Evolutionary conservation across 2,113 vertebrate genomes (phyloP).

Genomic region (Lontra canadensis): DNA sequence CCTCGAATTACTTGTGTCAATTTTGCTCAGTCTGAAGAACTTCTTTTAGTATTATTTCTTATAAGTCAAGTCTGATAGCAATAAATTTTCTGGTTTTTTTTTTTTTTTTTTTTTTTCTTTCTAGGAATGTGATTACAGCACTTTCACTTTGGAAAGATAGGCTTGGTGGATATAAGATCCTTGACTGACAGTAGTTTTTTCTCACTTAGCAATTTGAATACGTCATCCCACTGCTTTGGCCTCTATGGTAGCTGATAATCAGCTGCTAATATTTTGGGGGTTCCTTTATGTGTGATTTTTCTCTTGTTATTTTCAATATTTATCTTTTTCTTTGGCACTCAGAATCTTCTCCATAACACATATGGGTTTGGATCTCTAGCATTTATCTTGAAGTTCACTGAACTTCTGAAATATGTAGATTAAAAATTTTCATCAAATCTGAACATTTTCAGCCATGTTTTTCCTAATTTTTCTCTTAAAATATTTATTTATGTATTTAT

Average conservation of each 20-base stretch:
- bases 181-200: not conserved
- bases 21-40: not conserved
- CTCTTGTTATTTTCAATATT: not conserved
- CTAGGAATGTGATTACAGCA: not conserved
- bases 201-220: not conserved
- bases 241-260: not conserved
- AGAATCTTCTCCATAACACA: not conserved
- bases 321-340: not conserved
- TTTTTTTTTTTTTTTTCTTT: not conserved
- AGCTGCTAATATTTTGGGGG: not conserved
- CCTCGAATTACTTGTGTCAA: not conserved
- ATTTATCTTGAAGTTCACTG: not conserved
- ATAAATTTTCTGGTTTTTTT: not conserved
- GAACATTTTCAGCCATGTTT: not conserved
- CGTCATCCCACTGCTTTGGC: not conserved
- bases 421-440: not conserved
- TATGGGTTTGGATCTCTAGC: not conserved
- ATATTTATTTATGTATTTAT: too few relatives aligned
- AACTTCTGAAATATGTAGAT: not conserved
- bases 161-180: not conserved
- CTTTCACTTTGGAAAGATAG: not conserved
- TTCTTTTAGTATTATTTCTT: not conserved
- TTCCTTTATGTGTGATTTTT: not conserved
- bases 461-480: too few relatives aligned
- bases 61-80: not conserved